Conservation (phyloP, 2,113 vertebrate genomes). For the Pterocles orientalis region DNA sequence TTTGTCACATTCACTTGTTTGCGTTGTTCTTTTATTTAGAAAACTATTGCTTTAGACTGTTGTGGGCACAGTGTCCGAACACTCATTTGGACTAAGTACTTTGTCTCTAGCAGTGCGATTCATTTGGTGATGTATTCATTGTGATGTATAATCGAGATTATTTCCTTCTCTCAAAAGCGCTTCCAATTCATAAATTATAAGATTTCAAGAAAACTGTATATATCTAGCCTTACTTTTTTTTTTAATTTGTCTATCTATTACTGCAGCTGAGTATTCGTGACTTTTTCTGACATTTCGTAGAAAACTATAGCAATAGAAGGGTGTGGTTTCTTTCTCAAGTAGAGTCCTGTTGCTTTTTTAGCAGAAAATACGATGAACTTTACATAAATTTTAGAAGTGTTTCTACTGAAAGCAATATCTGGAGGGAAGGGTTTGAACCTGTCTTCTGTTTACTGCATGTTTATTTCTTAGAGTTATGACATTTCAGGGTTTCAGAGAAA, state of each 20-base stretch:
- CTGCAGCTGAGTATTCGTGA: not conserved
- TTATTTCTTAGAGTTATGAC: not conserved
- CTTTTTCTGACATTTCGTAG: not conserved
- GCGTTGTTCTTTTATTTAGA: not conserved
- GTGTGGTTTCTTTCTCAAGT: not conserved
- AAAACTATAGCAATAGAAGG: not conserved
- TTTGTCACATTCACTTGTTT: not conserved
- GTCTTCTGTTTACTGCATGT: not conserved
- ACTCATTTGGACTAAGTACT: not conserved
- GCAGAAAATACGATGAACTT: not conserved
- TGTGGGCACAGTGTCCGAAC: accelerated
- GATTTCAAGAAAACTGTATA: not conserved
- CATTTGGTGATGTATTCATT: accelerated
- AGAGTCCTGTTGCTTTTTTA: not conserved
- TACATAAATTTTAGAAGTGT: not conserved
- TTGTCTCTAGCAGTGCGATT: not conserved
- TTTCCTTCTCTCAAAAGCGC: not conserved
- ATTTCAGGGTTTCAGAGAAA: not conserved
- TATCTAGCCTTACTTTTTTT: not conserved
- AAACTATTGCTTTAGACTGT: not conserved
- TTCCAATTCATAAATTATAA: not conserved
- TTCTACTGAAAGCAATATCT: not conserved
- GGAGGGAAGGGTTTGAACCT: not conserved
- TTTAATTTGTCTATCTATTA: not conserved
- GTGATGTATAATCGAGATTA: not conserved